Evolutionary conservation across 2,888 invertebrate species (phyloP), one percentile per base, ranked within the genome.

Genomic region (Uloborus plumipes): DNA sequence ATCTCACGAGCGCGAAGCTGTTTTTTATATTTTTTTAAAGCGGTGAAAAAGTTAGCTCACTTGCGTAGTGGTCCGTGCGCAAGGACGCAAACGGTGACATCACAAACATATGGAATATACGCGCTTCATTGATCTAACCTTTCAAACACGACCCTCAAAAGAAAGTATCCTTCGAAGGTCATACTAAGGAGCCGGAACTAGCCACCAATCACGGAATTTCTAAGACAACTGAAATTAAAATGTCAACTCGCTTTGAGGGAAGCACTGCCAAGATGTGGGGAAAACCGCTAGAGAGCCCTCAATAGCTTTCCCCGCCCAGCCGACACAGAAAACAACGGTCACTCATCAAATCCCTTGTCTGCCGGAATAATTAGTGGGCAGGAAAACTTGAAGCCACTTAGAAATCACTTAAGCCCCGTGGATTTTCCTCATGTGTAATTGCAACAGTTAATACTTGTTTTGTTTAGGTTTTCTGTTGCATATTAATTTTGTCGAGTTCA

Each of bases 31-130:
- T 53, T 50, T 31, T n/a, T 51, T 31, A 26, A 26, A 26, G 26
- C 26, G 15, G 39, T 14, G 74, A 39, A 59, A 66, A 59, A 67
- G 51, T 75, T 75, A 67, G 47, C 61, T 50, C 59, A 59, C 49
- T 66, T 75, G 75, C 75, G 75, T 67, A 58, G 59, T 61, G 75
- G 16, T 61, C 50, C 69, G 51, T 55, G 77, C 77, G 77, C 77
- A 77, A 77, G 70, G 61, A 64, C 61, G 55, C 22, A n/a, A 64
- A 53, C 58, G 77, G 70, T 77, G 77, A 77, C 77, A 70, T 77
- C 77, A 77, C 51, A 53, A 53, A 26, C 64, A 47, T 75, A 31
- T 49, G 51, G 39, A 31, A 62, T 62, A 77, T 77, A 70, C 77
- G 70, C 64, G 69, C 69, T 62, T 76, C 76, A 76, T 69, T 76